Evolutionary conservation across 2,113 vertebrate species (phyloP).

Genomic region (Meriones unguiculatus): DNA sequence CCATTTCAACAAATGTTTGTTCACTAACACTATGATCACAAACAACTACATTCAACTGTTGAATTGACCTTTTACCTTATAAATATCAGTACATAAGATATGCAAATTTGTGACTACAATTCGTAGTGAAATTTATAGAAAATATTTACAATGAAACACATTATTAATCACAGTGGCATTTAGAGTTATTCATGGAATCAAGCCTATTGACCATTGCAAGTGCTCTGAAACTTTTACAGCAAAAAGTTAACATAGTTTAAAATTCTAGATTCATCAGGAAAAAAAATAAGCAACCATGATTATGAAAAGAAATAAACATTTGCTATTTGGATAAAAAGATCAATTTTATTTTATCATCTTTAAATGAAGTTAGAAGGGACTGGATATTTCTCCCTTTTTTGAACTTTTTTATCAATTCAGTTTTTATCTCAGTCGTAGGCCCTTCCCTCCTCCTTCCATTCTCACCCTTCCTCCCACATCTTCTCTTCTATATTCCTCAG

Average conservation of each 20-base stretch:
- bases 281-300: not conserved
- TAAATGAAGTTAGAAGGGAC: not conserved
- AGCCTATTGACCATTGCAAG: not conserved
- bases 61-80: slow-evolving; percentile 84
- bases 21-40: slow-evolving; percentile 58
- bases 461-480: too few species aligned
- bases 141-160: slow-evolving; percentile 55
- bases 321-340: slow-evolving; percentile 10
- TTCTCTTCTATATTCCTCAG: too few species aligned
- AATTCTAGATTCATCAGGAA: not conserved
- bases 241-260: not conserved
- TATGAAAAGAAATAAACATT: not conserved
- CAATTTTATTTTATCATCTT: slow-evolving; percentile 19
- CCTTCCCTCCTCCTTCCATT: too few species aligned
- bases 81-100: slow-evolving; percentile 80
- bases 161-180: slow-evolving; percentile 68
- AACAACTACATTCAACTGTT: slow-evolving; percentile 80
- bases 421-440: too few species aligned
- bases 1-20: slow-evolving; percentile 58
- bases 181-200: slow-evolving; percentile 15
- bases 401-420: too few species aligned
- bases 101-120: slow-evolving; percentile 77
- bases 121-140: slow-evolving; percentile 72
- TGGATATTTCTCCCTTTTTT: not conserved
- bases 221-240: not conserved